Percentiles rank a stretch among this genome's conserved stretches.
These are phyloP conservation scores for Danio albolineatus DNA, from an alignment of 2,797 vertebrate genomes.

Conservation along the genomic window DNA sequence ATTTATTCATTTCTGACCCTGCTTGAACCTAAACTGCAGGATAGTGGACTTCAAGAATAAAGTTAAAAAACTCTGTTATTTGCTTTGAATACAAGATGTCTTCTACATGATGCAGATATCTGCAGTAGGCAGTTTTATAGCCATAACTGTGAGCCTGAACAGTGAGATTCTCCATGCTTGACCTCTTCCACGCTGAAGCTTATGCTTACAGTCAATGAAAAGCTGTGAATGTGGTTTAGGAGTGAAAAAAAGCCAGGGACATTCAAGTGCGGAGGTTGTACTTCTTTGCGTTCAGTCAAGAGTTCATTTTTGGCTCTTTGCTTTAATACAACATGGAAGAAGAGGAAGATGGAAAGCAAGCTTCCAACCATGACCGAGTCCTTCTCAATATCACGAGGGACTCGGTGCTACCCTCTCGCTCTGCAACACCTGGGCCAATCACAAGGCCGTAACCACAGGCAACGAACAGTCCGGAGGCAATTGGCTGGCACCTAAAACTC, in stretches of 20 bases:
- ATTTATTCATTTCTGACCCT: too few species aligned
- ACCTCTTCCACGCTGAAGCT: constrained; percentile 3
- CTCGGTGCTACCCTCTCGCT: constrained; percentile 64
- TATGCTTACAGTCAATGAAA: constrained; percentile 1
- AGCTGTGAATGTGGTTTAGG: constrained; percentile 4
- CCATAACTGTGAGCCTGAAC: background rate
- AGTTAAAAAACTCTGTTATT: background rate
- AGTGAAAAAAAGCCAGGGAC: constrained; percentile 1
- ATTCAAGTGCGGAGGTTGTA: constrained; percentile 3
- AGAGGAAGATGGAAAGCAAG: constrained; percentile 24
- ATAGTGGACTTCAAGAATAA: background rate
- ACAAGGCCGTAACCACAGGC: constrained; percentile 69
- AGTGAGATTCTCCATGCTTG: background rate
- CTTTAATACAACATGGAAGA: constrained; percentile 36
- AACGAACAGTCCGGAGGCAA: constrained; percentile 64
- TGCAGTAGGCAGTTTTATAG: background rate
- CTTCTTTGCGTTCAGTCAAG: constrained; percentile 6
- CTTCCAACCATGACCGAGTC: constrained; percentile 48
- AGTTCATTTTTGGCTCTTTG: constrained; percentile 39
- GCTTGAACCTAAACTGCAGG: background rate
- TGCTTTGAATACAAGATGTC: background rate
- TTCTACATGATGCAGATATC: background rate
- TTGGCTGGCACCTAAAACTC: constrained; percentile 71
- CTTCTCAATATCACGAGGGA: constrained; percentile 25
- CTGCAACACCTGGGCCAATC: constrained; percentile 83